Evolutionary conservation across 2,113 vertebrate species (phyloP).

Genomic region (Atherinomorus stipes): DNA sequence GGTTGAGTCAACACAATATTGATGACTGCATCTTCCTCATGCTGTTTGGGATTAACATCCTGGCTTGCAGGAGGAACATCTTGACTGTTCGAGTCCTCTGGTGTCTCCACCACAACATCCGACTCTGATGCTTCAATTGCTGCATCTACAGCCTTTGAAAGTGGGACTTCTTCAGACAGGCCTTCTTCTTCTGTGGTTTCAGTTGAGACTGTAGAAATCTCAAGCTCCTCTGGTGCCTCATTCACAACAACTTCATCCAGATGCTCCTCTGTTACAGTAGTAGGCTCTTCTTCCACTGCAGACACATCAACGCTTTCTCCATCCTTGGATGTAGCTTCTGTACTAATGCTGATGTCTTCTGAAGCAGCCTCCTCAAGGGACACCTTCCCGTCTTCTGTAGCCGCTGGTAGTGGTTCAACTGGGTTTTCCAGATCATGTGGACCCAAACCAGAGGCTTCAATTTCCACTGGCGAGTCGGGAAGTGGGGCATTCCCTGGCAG

Average conservation of each 20-base stretch:
- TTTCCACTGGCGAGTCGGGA: conserved; percentile 54
- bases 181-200: conserved; percentile 51
- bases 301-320: conserved; percentile 4
- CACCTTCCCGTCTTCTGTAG: conserved; percentile 23
- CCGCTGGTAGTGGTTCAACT: neutral
- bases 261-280: conserved; percentile 11
- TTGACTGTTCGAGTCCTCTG: conserved; percentile 17
- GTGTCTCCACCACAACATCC: conserved; percentile 3
- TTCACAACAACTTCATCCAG: conserved; percentile 17
- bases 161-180: conserved; percentile 26
- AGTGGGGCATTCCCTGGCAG: conserved; percentile 26
- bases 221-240: conserved; percentile 40
- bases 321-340: conserved; percentile 16
- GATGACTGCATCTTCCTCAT: conserved; percentile 10
- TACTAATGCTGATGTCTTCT: conserved; percentile 12
- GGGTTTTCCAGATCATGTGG: conserved; percentile 26
- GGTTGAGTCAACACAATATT: conserved; percentile 1
- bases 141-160: conserved; percentile 36
- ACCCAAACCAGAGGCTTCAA: conserved; percentile 68
- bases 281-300: conserved; percentile 10
- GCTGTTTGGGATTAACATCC: neutral
- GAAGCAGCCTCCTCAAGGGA: conserved; percentile 16
- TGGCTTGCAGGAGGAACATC: conserved; percentile 8
- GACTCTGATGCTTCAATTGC: conserved; percentile 9
- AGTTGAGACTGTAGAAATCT: conserved; percentile 37